These are phyloP conservation scores for Hyposoter dolosus DNA, from an alignment of 2,888 invertebrate genomes.

Conservation along the genomic window DNA sequence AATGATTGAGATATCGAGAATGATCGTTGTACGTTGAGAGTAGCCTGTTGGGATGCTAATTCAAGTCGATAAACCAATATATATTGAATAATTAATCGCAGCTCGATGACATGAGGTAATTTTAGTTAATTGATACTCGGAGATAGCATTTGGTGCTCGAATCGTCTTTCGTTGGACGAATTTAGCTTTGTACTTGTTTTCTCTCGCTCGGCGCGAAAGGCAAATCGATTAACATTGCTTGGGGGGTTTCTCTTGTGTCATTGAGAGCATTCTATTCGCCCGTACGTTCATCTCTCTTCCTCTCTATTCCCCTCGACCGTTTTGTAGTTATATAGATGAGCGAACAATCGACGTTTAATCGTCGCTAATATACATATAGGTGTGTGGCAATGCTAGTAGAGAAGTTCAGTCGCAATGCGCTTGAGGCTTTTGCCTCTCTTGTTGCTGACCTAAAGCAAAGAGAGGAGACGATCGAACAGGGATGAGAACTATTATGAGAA, in stretches of 20 bases:
- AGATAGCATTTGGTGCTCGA: conserved; percentile 42
- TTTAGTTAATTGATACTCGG: conserved; percentile 30
- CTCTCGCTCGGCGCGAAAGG: not conserved
- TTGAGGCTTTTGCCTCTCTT: conserved; percentile 43
- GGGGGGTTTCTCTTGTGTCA: conserved; percentile 40
- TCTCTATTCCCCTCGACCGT: conserved; percentile 7
- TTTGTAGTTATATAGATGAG: conserved; percentile 6
- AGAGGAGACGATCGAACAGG: conserved; percentile 51
- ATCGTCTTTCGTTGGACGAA: conserved; percentile 41
- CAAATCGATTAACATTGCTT: conserved; percentile 53
- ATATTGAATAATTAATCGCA: conserved; percentile 14
- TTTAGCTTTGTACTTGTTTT: conserved; percentile 29
- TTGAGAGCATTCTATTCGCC: conserved; percentile 43
- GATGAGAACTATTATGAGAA: conserved; percentile 39
- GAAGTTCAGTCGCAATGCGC: conserved; percentile 58
- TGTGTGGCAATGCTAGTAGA: not conserved
- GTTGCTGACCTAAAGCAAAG: conserved; percentile 33
- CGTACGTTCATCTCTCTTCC: conserved; percentile 6
- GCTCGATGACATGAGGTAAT: conserved; percentile 12
- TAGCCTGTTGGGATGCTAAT: not conserved
- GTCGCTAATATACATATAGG: conserved; percentile 32
- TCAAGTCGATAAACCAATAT: not conserved
- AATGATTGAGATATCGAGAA: not conserved
- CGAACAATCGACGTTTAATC: conserved; percentile 64
- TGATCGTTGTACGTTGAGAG: not conserved